phyloP scores from a whole-genome alignment of 2,797 vertebrate species.

The Chelon labrosus region DNA sequence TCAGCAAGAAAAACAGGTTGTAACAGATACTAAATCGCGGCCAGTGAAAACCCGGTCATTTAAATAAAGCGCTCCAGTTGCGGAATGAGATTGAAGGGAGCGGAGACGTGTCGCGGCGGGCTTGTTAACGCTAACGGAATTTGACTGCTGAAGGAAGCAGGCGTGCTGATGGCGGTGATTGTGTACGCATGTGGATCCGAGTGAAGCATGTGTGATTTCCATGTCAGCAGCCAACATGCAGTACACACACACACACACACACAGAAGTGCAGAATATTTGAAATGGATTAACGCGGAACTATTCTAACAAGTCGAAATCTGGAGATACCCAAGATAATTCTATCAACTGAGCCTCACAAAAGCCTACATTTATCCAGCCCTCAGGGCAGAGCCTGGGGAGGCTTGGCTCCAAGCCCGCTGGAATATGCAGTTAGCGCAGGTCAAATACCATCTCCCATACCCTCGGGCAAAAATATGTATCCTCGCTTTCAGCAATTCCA shows the following conservation, averaged over 20 bases:
- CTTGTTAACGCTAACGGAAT: slow-evolving; percentile 74
- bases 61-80: slow-evolving; percentile 50
- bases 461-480: slow-evolving; percentile 63
- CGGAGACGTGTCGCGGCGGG: slow-evolving; percentile 53
- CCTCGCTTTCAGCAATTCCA: slow-evolving; percentile 49
- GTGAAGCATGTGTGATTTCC: too few species aligned
- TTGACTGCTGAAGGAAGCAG: slow-evolving; percentile 63
- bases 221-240: slow-evolving; percentile 50
- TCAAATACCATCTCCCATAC: slow-evolving; percentile 63
- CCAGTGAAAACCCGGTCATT: slow-evolving; percentile 52
- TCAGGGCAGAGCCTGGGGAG: slow-evolving; percentile 61
- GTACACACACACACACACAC: slow-evolving; percentile 29
- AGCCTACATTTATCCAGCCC: slow-evolving; percentile 76
- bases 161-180: slow-evolving; percentile 62
- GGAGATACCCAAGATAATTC: slow-evolving; percentile 60
- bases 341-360: slow-evolving; percentile 65
- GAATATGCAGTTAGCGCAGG: slow-evolving; percentile 62
- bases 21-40: slow-evolving; percentile 57
- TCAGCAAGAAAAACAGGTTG: slow-evolving; percentile 75
- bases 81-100: slow-evolving; percentile 48
- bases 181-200: slow-evolving; percentile 62
- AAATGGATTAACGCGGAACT: slow-evolving; percentile 52
- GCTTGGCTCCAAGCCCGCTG: slow-evolving; percentile 51
- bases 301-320: slow-evolving; percentile 67
- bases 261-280: slow-evolving; percentile 49